Evolutionary conservation across 2,888 invertebrate species (phyloP), one percentile per base, ranked within the genome.

Genomic region (Hedya salicella): DNA sequence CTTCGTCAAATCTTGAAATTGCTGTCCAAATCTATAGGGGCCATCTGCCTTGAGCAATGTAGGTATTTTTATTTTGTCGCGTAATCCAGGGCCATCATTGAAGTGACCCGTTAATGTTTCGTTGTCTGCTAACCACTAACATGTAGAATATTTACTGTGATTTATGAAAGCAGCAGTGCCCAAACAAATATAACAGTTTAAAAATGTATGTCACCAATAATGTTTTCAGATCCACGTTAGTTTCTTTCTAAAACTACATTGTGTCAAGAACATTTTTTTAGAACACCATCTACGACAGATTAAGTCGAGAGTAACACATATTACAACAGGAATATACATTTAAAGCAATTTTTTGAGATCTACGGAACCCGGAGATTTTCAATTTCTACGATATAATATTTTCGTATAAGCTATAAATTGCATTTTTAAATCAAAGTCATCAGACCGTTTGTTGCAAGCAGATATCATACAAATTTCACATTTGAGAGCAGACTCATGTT

Each of bases 21-120:
- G 82, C 84, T 87, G 86, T 85, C 88, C 87, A 88, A 88, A 88
- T 89, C 89, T 86, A 80, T 75, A 79, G 54, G 77, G 80, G 82
- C 84, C 84, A 85, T 86, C 85, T 86, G 86, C 83, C 82, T 84
- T 83, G 83, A 83, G 80, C 78, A 69, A 80, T 83, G 81, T 85
- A 63, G 46, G 60, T 63, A 88, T 88, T 86, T 87, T 88, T 87
- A 85, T 82, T 81, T 82, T 80, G 82, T 82, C 82, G 70, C 76
- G 77, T 78, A 84, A 78, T 74, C 76, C 79, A 78, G 79, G 80
- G 81, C 78, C 81, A 80, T 78, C 77, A 70, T 75, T 14, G 73
- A 77, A 75, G 75, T 76, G 78, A 52, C 36, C 52, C 44, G 17
- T 52, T 62, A 36, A 64, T 50, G 13, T 57, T 42, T 49, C 17